Conservation (phyloP, 1,140 invertebrate genomes). For the Halesus radiatus region DNA sequence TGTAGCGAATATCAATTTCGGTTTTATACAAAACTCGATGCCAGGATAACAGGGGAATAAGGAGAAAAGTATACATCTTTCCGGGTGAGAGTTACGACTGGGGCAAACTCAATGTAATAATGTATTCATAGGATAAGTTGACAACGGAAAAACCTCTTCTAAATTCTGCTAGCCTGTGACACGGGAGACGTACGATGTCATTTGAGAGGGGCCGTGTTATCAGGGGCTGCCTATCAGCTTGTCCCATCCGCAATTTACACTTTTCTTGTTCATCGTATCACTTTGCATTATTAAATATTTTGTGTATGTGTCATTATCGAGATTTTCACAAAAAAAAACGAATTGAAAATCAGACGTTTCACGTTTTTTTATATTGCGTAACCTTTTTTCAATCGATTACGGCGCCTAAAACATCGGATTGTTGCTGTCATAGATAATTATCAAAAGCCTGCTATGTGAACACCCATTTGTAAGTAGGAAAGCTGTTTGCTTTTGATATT, state of each 20-base stretch:
- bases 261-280: neutral
- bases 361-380: too few relatives aligned
- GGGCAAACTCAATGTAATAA: slow-evolving; percentile 38
- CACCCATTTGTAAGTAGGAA: too few relatives aligned
- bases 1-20: too few relatives aligned
- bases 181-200: neutral
- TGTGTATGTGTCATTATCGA: neutral
- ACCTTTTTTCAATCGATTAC: too few relatives aligned
- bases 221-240: neutral
- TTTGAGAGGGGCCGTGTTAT: slow-evolving; percentile 6
- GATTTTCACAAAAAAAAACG: neutral
- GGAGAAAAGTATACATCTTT: slow-evolving; percentile 10
- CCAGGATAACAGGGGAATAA: slow-evolving; percentile 10
- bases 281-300: neutral
- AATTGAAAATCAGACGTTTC: too few relatives aligned
- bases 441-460: too few relatives aligned
- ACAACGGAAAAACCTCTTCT: slow-evolving; percentile 20
- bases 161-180: neutral
- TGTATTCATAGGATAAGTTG: slow-evolving; percentile 52
- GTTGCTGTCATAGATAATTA: too few relatives aligned
- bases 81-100: slow-evolving; percentile 52
- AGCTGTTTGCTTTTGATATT: too few relatives aligned
- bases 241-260: slow-evolving; percentile 6
- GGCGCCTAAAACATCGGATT: too few relatives aligned
- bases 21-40: neutral